Base-by-base conservation (phyloP, 2,113 vertebrate genomes). In the Gnathonemus echidnorhynchus region DNA sequence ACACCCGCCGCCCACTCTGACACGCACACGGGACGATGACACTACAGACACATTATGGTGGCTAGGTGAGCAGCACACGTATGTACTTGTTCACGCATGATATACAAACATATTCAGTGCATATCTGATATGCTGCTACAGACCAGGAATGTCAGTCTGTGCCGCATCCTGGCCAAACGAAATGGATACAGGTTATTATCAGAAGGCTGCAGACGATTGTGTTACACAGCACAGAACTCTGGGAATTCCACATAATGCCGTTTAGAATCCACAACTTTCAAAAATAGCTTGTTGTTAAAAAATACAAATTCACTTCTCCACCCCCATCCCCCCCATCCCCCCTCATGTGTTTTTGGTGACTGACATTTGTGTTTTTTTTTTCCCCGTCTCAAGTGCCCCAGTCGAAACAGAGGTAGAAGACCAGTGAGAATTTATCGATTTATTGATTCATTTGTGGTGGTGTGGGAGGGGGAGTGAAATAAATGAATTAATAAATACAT, bases 401-500 rank as follows among this genome's bases (percentile, higher is more conserved):
- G 88, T 90, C 45, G 80, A 91, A 88, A 84, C 90, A 88, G 85
- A 90, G 87, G 88, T 15, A 52, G 88, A 84, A 49, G 91, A 88
- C 49, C 58, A 45, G 88, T 90, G 86, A 92, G n/a, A 83, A 56
- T 88, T 90, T 87, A 84, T 87, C 50, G 48, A 88, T 91, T 70
- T 66, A 90, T 91, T 93, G 27, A 90, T 93, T 85, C 92, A 70
- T 90, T 91, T 74, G 49, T 53, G 48, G 53, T 9, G 46, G 45
- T 48, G 31, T 15, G 74, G 74, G 74, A 10, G 35, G 6, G 42
- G 50, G 56, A 89, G 39, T 66, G 50, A 80, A 88, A 49, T 53
- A 13, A n/a, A 27, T n/a, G 56, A 66, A 88, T 87, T 80, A 90
- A 90, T 86, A 48, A 90, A 80, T 90, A 53, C 84, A 91, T 62